Percentiles rank a stretch among this genome's conserved stretches.
Conservation (phyloP, 2,888 invertebrate species). For the Chrysomela aeneicollis region DNA sequence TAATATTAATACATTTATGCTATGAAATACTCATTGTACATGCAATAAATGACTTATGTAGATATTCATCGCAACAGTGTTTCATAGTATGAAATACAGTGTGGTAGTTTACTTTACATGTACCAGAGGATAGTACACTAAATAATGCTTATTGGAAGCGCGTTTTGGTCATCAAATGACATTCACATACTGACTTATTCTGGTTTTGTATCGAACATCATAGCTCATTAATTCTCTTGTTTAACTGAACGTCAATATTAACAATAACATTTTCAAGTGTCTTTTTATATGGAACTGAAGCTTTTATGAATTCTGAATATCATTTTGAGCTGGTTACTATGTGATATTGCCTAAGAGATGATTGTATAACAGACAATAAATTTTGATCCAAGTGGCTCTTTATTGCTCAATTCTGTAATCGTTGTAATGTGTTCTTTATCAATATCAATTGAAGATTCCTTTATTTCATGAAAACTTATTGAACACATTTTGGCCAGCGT, state of each 20-base stretch:
- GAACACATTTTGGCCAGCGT: not conserved
- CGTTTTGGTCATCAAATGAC: not conserved
- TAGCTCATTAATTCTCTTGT: too few relatives aligned
- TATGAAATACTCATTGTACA: constrained; percentile 32
- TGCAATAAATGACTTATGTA: constrained; percentile 25
- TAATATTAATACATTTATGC: constrained; percentile 14
- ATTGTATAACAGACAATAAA: not conserved
- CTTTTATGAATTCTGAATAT: not conserved
- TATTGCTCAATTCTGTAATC: not conserved
- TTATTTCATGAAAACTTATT: not conserved
- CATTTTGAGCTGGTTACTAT: too few relatives aligned
- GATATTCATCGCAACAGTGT: constrained; percentile 22
- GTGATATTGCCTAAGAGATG: constrained; percentile 1
- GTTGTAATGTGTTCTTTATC: too few relatives aligned
- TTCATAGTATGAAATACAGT: constrained; percentile 30
- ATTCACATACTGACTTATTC: constrained; percentile 5
- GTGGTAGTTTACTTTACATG: constrained; percentile 29
- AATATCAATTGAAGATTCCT: too few relatives aligned
- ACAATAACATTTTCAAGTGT: too few relatives aligned
- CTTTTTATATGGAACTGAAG: not conserved
- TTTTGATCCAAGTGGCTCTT: not conserved
- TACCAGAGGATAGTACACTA: constrained; percentile 21
- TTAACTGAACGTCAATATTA: too few relatives aligned
- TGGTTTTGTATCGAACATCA: not conserved
- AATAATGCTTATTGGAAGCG: constrained; percentile 16